Evolutionary conservation across 2,113 vertebrate species (phyloP).

Genomic region (Rhynchomys soricoides): DNA sequence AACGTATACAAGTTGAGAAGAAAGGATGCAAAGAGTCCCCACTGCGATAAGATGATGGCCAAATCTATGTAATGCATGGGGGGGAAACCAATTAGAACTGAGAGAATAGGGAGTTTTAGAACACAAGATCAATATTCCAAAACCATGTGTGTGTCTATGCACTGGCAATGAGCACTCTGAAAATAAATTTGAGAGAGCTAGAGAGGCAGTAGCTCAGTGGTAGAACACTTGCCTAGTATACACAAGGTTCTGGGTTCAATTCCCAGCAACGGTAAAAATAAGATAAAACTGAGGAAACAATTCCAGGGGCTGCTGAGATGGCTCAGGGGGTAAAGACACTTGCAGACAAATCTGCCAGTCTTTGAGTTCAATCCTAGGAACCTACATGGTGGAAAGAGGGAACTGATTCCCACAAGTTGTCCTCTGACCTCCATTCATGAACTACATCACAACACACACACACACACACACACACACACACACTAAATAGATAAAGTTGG

Average conservation of each 20-base stretch:
- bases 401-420: neutral
- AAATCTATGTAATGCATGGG: neutral
- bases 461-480: neutral
- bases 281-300: neutral
- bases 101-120: neutral
- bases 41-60: neutral
- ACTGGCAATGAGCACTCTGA: neutral
- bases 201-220: too few species aligned
- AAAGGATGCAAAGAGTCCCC: neutral
- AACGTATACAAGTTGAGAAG: neutral
- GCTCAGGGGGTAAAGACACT: too few species aligned
- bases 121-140: neutral
- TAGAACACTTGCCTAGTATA: neutral
- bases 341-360: neutral
- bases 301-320: neutral
- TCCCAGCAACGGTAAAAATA: neutral
- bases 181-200: neutral
- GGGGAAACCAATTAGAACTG: slow-evolving; percentile 4
- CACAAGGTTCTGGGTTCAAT: neutral
- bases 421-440: neutral
- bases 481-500: neutral
- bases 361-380: neutral
- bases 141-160: neutral
- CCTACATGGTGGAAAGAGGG: neutral
- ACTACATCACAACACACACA: too few species aligned